Evolutionary conservation across 2,113 vertebrate genomes (phyloP).

Genomic region (Madoqua kirkii): DNA sequence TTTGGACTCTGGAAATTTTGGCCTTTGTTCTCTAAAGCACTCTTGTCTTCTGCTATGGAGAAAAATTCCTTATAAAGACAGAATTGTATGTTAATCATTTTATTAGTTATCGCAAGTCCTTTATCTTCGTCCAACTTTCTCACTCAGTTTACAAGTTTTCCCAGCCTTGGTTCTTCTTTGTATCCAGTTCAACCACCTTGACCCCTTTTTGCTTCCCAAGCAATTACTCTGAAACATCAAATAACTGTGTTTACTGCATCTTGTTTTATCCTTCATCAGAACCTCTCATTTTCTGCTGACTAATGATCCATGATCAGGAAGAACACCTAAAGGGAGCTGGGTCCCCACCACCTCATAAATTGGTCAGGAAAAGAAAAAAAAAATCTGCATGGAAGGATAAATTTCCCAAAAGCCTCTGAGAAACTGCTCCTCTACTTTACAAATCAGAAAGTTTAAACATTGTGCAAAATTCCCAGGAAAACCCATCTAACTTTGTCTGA

Average conservation of each 20-base stretch:
- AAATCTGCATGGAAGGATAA: background rate
- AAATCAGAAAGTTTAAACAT: background rate
- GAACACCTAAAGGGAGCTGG: background rate
- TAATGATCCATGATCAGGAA: slow-evolving; percentile 32
- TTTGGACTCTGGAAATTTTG: background rate
- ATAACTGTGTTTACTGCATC: background rate
- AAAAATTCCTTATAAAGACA: background rate
- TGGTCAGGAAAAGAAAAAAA: background rate
- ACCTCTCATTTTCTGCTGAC: background rate
- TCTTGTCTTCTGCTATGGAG: background rate
- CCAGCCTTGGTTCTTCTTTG: background rate
- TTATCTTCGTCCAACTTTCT: background rate
- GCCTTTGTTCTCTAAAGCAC: background rate
- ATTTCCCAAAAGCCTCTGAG: background rate
- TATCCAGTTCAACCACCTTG: background rate
- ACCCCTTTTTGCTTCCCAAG: background rate
- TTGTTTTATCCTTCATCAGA: background rate
- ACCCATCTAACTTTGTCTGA: background rate
- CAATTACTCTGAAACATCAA: background rate
- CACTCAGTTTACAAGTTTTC: background rate
- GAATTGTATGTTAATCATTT: background rate
- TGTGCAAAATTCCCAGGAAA: background rate
- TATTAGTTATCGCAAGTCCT: background rate
- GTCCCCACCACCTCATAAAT: background rate
- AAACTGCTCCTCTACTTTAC: background rate